Percentiles rank a stretch among this genome's conserved stretches.
These are phyloP conservation scores for Sinhomidia bicolor DNA, from an alignment of 2,888 invertebrate genomes.

Conservation along the genomic window DNA sequence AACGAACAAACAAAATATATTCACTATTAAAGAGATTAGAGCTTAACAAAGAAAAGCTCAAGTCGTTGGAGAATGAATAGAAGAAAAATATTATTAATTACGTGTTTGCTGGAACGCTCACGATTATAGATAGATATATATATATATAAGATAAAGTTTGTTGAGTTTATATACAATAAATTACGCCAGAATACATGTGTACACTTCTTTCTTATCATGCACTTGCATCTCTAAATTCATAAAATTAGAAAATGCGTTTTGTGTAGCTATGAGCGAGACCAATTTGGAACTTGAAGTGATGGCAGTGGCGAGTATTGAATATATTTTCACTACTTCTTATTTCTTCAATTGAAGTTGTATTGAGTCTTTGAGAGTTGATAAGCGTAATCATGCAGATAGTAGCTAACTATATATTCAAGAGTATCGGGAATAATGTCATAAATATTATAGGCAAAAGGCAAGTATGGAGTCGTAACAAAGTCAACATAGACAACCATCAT, in stretches of 20 bases:
- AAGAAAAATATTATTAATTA: neutral
- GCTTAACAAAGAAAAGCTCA: constrained; percentile 2
- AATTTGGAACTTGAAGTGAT: neutral
- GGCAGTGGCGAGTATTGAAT: neutral
- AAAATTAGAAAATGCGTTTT: neutral
- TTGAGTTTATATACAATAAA: neutral
- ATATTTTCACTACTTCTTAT: neutral
- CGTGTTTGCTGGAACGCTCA: neutral
- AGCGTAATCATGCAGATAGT: too few species aligned
- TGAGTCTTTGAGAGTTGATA: too few species aligned
- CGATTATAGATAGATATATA: neutral
- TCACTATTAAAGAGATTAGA: neutral
- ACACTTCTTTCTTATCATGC: neutral
- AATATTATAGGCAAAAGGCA: neutral
- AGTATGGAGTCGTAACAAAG: neutral
- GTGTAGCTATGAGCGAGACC: neutral
- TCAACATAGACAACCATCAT: neutral
- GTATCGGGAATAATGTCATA: neutral
- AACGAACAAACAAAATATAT: constrained; percentile 30
- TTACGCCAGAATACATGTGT: too few species aligned
- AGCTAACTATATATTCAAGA: neutral
- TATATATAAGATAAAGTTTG: neutral
- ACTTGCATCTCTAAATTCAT: constrained; percentile 1
- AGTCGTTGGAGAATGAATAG: neutral
- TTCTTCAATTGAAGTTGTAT: neutral